Evolutionary conservation across 2,113 vertebrate genomes (phyloP).

Genomic region (Albula goreensis): DNA sequence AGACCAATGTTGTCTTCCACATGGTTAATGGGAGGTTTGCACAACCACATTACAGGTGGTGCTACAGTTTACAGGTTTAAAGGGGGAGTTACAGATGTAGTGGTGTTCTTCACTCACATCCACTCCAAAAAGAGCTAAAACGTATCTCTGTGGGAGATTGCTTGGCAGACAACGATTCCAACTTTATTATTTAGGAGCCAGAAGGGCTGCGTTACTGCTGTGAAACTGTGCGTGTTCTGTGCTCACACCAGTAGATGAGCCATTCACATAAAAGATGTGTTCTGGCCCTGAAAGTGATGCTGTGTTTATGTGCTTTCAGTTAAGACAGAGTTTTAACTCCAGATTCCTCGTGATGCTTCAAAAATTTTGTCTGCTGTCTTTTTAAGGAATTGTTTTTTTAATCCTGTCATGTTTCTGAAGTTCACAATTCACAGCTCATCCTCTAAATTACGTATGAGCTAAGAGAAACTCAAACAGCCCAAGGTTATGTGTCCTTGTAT

Average conservation of each 20-base stretch:
- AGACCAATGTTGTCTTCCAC: too few species aligned
- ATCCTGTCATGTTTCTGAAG: not conserved
- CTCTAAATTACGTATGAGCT: too few species aligned
- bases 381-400: not conserved
- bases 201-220: constrained; percentile 19
- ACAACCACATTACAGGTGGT: too few species aligned
- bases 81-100: constrained; percentile 33
- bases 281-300: constrained; percentile 3
- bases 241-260: not conserved
- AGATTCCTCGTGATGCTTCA: not conserved
- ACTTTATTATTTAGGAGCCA: constrained; percentile 30
- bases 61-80: not conserved
- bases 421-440: too few species aligned
- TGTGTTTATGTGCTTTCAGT: not conserved
- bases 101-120: not conserved
- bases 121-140: not conserved
- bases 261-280: constrained; percentile 19
- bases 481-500: too few species aligned
- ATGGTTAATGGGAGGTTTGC: too few species aligned
- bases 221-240: not conserved
- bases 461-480: too few species aligned
- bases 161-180: constrained; percentile 1
- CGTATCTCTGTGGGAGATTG: not conserved
- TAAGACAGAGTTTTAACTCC: constrained; percentile 19
- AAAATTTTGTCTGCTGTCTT: too few species aligned